Evolutionary conservation across 2,113 vertebrate genomes (phyloP).

Genomic region (Sinocyclocheilus rhinocerous): DNA sequence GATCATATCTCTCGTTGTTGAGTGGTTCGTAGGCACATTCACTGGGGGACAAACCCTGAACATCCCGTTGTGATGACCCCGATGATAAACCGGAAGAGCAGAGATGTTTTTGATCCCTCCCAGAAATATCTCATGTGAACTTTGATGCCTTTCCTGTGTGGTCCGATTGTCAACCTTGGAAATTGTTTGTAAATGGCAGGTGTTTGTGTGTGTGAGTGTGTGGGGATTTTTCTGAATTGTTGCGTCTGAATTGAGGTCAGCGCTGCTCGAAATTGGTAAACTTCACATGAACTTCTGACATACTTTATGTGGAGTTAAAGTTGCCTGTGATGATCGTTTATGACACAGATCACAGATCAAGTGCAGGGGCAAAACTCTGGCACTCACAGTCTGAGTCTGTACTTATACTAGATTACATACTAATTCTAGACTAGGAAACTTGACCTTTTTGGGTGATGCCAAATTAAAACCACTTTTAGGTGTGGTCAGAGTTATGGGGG

Average conservation of each 20-base stretch:
- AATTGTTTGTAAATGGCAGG: background rate
- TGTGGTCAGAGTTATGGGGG: background rate
- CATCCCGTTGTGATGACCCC: conserved; percentile 42
- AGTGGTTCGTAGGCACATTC: background rate
- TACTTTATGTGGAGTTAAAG: background rate
- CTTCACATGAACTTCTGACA: conserved; percentile 18
- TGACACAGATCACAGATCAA: background rate
- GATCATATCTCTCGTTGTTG: background rate
- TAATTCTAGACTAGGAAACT: background rate
- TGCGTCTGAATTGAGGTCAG: background rate
- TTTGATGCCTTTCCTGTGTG: conserved; percentile 40
- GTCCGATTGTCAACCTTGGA: background rate
- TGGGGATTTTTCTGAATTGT: background rate
- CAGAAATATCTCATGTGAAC: conserved; percentile 12
- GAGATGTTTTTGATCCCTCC: conserved; percentile 28
- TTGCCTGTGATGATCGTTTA: background rate
- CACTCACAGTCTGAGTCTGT: background rate
- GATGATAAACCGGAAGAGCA: conserved; percentile 44
- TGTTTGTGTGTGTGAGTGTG: background rate
- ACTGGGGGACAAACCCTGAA: background rate
- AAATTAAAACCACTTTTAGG: background rate
- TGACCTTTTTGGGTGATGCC: background rate
- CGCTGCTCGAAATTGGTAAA: background rate
- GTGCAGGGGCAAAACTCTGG: background rate
- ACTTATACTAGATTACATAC: background rate